Evolutionary conservation across 2,797 vertebrate species (phyloP), one percentile per base, ranked within the genome.

Genomic region (Galagoides demidoff): DNA sequence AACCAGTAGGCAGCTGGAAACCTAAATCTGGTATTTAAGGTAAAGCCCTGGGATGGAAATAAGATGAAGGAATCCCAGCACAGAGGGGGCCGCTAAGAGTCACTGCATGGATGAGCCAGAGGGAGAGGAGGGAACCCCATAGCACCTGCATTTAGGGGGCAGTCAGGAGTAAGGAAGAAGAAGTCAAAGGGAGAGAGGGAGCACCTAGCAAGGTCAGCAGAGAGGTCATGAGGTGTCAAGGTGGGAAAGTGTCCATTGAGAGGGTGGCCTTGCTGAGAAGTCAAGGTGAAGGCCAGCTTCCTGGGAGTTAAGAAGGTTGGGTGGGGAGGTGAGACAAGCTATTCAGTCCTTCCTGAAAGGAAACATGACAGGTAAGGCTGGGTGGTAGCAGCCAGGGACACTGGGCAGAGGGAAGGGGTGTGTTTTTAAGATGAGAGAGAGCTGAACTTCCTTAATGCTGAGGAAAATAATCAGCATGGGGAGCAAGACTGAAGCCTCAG

Each of bases 401-500:
- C 39, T 43, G 11, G 5, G 31, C 66, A 82, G 55, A 52, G n/a
- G 31, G 13, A 71, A 9, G 49, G 5, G 31, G 0, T 20, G 19
- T 71, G 27, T 61, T 88, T 82, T 78, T 77, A 70, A 70, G 20
- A 37, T 77, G 37, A 71, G 63, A 77, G 57, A 89, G 45, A 92
- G 43, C 34, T 25, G 76, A 86, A 57, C 34, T 29, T 87, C 52
- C 61, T 87, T 66, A 59, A 55, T 20, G 34, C 55, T 92, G 59
- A 93, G 27, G 73, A 78, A 83, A 94, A 74, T 20, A 79, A 79
- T 82, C n/a, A 85, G 61, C n/a, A 92, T 29, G 82, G 76, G 92
- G 7, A 12, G 17, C 68, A 89, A 93, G 89, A 55, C 19, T 20
- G 66, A 78, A 93, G 49, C 19, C 70, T 85, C 59, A 73, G 31